Evolutionary conservation across 2,113 vertebrate genomes (phyloP).

Genomic region (Recurvirostra avosetta): DNA sequence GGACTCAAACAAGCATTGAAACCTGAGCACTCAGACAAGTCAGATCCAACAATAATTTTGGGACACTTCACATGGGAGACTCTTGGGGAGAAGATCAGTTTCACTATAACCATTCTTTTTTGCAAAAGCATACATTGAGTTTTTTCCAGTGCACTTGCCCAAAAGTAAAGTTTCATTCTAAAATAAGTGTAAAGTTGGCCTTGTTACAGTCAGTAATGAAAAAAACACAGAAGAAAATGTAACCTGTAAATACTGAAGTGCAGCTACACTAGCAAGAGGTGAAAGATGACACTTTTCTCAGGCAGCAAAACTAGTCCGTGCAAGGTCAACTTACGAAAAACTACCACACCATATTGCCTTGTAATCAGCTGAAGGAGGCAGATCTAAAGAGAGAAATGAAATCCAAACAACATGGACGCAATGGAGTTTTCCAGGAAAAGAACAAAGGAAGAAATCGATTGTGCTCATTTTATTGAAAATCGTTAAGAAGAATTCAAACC

Average conservation of each 20-base stretch:
- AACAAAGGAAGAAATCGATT: background rate
- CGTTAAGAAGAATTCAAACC: background rate
- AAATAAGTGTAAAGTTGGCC: background rate
- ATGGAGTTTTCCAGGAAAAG: background rate
- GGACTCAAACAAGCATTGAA: background rate
- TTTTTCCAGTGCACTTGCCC: background rate
- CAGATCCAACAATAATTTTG: background rate
- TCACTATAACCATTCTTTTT: background rate
- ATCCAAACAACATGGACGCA: background rate
- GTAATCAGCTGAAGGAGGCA: background rate
- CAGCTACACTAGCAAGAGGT: background rate
- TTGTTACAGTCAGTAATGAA: background rate
- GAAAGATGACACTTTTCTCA: background rate
- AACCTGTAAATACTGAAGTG: background rate
- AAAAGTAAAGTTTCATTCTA: background rate
- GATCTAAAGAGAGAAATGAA: background rate
- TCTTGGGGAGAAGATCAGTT: background rate
- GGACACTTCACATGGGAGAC: background rate
- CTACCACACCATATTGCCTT: fast-evolving
- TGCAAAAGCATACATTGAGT: background rate
- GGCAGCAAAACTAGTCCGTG: background rate
- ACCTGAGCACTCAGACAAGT: background rate
- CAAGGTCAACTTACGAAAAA: background rate
- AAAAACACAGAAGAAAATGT: background rate
- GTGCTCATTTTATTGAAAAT: background rate